A percentile compares a stretch with the other conserved stretches of the same genome.
Evolutionary conservation across 2,113 vertebrate genomes (phyloP).

Genomic region (Neodon shergylaensis): DNA sequence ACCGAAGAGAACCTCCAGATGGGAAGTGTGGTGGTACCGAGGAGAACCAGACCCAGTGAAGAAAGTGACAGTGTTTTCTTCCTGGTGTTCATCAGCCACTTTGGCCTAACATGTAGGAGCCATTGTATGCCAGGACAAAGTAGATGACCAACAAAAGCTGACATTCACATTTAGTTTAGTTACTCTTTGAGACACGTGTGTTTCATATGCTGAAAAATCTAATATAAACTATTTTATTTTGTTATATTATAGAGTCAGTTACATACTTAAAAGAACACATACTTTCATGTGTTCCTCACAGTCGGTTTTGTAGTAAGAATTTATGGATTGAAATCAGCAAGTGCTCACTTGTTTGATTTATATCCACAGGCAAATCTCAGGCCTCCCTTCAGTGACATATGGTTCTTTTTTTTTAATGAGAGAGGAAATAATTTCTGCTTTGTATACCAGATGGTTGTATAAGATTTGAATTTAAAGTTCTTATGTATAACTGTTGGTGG

Average conservation of each 20-base stretch:
- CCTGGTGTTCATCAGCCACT: not conserved
- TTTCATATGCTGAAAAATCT: conserved; percentile 4
- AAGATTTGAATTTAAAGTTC: conserved; percentile 27
- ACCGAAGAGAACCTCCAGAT: not conserved
- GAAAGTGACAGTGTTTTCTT: not conserved
- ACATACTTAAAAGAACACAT: not conserved
- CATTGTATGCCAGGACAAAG: not conserved
- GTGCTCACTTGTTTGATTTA: conserved; percentile 6
- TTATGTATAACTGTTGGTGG: not conserved
- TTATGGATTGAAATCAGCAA: conserved; percentile 2
- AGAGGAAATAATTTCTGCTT: conserved; percentile 43
- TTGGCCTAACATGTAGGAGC: not conserved
- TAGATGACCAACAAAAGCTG: conserved; percentile 21
- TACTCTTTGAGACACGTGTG: conserved; percentile 43
- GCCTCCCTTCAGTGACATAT: not conserved
- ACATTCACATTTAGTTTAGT: conserved; percentile 21
- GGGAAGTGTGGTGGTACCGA: conserved; percentile 23
- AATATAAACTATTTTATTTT: conserved; percentile 26
- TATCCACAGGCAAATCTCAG: not conserved
- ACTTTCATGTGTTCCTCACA: not conserved
- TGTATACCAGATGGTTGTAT: not conserved
- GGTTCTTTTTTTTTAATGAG: not conserved
- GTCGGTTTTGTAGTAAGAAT: conserved; percentile 47
- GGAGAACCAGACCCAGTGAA: not conserved
- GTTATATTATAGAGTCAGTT: conserved; percentile 2